phyloP scores from a whole-genome alignment of 2,113 vertebrate species.

The Scatophagus argus region DNA sequence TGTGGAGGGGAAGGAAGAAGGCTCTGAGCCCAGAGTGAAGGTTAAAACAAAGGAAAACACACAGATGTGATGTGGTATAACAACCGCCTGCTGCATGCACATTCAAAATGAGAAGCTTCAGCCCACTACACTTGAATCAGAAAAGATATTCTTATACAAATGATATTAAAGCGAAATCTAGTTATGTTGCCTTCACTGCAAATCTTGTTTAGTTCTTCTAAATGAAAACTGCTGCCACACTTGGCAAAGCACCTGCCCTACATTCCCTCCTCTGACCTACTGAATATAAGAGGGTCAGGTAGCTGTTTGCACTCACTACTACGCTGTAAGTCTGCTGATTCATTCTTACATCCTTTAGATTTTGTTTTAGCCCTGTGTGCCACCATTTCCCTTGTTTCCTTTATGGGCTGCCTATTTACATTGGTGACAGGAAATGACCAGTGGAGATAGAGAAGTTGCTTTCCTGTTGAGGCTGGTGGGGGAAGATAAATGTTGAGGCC shows the following conservation, averaged over 20 bases:
- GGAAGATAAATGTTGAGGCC: constrained; percentile 66
- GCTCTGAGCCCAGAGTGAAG: constrained; percentile 34
- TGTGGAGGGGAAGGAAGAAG: constrained; percentile 68
- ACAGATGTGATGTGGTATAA: constrained; percentile 15
- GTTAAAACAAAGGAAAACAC: constrained; percentile 60
- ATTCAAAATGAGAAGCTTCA: constrained; percentile 15
- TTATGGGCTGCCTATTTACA: constrained; percentile 71
- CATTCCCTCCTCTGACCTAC: constrained; percentile 32
- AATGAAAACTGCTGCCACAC: constrained; percentile 50
- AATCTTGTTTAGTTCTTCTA: constrained; percentile 24
- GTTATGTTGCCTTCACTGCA: background rate
- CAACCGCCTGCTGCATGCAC: background rate
- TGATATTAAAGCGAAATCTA: constrained; percentile 12
- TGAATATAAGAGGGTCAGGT: constrained; percentile 44
- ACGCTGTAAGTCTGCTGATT: constrained; percentile 58
- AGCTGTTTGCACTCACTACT: constrained; percentile 26
- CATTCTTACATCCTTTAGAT: constrained; percentile 51
- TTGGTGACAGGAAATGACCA: constrained; percentile 75
- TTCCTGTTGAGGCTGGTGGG: constrained; percentile 75
- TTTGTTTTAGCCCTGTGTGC: constrained; percentile 32
- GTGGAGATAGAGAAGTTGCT: constrained; percentile 65
- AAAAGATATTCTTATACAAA: background rate
- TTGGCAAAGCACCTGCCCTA: constrained; percentile 49
- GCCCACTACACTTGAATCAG: background rate
- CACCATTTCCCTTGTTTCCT: constrained; percentile 68